Percentiles rank a stretch among this genome's conserved stretches.
Conservation (phyloP, 2,888 invertebrate genomes). For the Habroteleia sp. region DNA sequence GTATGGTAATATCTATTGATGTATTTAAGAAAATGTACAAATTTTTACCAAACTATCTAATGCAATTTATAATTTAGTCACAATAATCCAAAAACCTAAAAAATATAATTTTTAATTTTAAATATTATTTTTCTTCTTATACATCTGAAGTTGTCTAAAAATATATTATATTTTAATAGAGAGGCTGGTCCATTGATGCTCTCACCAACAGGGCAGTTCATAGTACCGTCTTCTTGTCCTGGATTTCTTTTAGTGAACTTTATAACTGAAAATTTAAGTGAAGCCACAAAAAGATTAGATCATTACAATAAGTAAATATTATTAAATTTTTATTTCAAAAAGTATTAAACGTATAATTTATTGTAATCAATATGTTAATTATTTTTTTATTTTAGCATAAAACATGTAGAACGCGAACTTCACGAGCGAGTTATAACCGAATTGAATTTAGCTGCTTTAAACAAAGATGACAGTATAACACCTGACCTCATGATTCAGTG, state of each 20-base stretch:
- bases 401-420: slow-evolving; percentile 89
- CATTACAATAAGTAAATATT: slow-evolving; percentile 88
- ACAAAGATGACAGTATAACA: slow-evolving; percentile 95
- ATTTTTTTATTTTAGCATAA: slow-evolving; percentile 84
- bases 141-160: too few species aligned
- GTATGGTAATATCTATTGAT: too few species aligned
- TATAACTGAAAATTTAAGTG: slow-evolving; percentile 88
- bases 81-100: too few species aligned
- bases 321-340: neutral
- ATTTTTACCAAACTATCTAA: too few species aligned
- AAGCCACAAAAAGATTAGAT: slow-evolving; percentile 87
- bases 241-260: slow-evolving; percentile 92
- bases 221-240: slow-evolving; percentile 95
- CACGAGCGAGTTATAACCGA: slow-evolving; percentile 85
- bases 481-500: slow-evolving; percentile 94
- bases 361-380: neutral
- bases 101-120: too few species aligned
- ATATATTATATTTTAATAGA: slow-evolving; percentile 82
- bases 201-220: slow-evolving; percentile 95
- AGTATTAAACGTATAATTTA: too few species aligned
- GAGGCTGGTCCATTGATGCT: slow-evolving; percentile 97
- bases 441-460: slow-evolving; percentile 87
- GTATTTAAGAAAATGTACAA: too few species aligned
- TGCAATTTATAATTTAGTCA: too few species aligned
- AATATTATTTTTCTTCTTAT: too few species aligned